Percentiles rank a stretch among this genome's conserved stretches.
phyloP scores from a whole-genome alignment of 2,797 vertebrate species.

The Balearica regulorum region DNA sequence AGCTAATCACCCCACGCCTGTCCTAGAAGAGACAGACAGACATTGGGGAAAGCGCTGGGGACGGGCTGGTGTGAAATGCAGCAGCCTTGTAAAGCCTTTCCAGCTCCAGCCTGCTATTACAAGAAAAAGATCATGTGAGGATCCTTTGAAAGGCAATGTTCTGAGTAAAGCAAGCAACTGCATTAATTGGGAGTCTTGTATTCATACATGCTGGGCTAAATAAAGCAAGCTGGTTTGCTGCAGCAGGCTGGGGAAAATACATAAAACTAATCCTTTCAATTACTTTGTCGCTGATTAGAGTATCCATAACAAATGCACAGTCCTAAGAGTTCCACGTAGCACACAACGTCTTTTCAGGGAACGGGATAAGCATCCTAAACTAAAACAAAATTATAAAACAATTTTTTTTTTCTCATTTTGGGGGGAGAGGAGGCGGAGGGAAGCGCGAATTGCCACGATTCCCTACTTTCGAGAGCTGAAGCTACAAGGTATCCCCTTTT shows the following conservation, averaged over 20 bases:
- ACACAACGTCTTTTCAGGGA: not conserved
- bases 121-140: slow-evolving; percentile 63
- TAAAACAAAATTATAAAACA: not conserved
- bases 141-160: slow-evolving; percentile 52
- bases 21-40: slow-evolving; percentile 19
- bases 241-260: slow-evolving; percentile 43
- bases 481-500: not conserved
- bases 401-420: not conserved
- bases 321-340: not conserved
- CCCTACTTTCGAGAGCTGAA: not conserved
- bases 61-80: slow-evolving; percentile 54
- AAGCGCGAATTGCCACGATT: not conserved
- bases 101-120: slow-evolving; percentile 35
- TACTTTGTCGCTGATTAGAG: slow-evolving; percentile 11
- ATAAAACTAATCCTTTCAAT: slow-evolving; percentile 54
- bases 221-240: slow-evolving; percentile 67
- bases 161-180: slow-evolving; percentile 50
- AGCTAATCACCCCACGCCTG: slow-evolving; percentile 50
- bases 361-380: not conserved
- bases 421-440: not conserved
- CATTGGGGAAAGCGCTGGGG: not conserved
- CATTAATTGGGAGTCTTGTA: slow-evolving; percentile 64
- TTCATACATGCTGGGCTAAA: slow-evolving; percentile 70
- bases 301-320: slow-evolving; percentile 5
- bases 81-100: slow-evolving; percentile 37